phyloP scores from a whole-genome alignment of 2,113 vertebrate genomes.

The Scartelaos histophorus region DNA sequence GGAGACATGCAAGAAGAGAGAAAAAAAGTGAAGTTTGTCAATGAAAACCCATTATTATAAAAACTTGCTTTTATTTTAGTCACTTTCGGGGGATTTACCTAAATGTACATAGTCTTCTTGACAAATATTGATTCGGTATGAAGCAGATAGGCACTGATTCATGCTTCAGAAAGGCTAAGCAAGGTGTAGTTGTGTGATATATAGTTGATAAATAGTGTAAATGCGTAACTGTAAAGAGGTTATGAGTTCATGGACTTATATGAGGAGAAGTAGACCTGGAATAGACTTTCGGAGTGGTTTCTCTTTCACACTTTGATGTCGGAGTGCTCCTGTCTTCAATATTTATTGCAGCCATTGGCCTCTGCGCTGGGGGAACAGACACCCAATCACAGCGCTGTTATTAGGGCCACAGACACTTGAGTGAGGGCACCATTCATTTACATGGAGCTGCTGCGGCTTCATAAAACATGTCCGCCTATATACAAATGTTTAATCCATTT shows the following conservation, averaged over 20 bases:
- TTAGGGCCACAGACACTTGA: slow-evolving; percentile 38
- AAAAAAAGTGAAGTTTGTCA: too few species aligned
- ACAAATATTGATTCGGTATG: too few species aligned
- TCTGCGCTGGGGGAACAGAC: slow-evolving; percentile 38
- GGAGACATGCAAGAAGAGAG: too few species aligned
- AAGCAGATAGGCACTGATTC: too few species aligned
- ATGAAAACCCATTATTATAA: too few species aligned
- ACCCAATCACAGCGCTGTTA: slow-evolving; percentile 42
- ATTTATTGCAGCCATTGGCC: slow-evolving; percentile 35
- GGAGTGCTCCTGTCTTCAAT: neutral
- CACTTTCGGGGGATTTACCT: too few species aligned
- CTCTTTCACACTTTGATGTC: slow-evolving; percentile 6
- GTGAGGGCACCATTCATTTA: slow-evolving; percentile 36
- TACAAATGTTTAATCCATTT: neutral
- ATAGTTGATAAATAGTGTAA: neutral
- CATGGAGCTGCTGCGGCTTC: neutral
- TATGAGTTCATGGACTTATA: neutral
- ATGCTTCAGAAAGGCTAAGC: too few species aligned
- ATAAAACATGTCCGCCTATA: neutral
- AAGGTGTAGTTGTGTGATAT: neutral
- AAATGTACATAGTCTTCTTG: too few species aligned
- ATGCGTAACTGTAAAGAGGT: neutral
- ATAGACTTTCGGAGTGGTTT: slow-evolving; percentile 9
- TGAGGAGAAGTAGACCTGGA: slow-evolving; percentile 17
- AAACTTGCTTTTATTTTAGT: too few species aligned